These are phyloP conservation scores for Neolamprologus cancellatus DNA, from an alignment of 2,113 vertebrate species.

Conservation along the genomic window DNA sequence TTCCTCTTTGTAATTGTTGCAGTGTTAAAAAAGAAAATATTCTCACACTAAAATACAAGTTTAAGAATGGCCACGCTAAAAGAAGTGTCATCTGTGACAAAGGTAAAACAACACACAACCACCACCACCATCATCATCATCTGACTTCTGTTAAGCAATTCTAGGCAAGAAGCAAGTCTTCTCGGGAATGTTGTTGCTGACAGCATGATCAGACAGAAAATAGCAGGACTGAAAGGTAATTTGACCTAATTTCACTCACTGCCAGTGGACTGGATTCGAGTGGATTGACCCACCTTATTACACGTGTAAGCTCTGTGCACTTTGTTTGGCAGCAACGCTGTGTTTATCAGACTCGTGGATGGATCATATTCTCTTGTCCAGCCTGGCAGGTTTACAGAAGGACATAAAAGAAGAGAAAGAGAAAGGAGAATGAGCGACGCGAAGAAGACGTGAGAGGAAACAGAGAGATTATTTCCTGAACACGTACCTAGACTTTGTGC, in stretches of 20 bases:
- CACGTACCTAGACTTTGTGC: not conserved
- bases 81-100: not conserved
- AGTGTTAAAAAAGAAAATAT: not conserved
- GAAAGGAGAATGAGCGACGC: not conserved
- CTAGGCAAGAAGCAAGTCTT: not conserved
- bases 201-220: not conserved
- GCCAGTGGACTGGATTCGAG: not conserved
- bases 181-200: not conserved
- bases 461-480: not conserved
- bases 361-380: not conserved
- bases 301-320: not conserved
- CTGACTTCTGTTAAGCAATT: not conserved
- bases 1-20: not conserved
- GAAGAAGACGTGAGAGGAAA: not conserved
- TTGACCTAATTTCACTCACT: not conserved
- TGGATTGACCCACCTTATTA: constrained; percentile 14
- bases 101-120: not conserved
- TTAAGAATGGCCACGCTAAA: not conserved
- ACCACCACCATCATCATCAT: accelerated
- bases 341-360: not conserved
- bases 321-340: not conserved
- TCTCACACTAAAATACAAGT: not conserved
- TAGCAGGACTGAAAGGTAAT: not conserved
- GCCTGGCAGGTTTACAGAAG: not conserved
- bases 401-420: not conserved